Evolutionary conservation across 2,888 invertebrate species (phyloP), one percentile per base, ranked within the genome.

Genomic region (Chironomus riparius): DNA sequence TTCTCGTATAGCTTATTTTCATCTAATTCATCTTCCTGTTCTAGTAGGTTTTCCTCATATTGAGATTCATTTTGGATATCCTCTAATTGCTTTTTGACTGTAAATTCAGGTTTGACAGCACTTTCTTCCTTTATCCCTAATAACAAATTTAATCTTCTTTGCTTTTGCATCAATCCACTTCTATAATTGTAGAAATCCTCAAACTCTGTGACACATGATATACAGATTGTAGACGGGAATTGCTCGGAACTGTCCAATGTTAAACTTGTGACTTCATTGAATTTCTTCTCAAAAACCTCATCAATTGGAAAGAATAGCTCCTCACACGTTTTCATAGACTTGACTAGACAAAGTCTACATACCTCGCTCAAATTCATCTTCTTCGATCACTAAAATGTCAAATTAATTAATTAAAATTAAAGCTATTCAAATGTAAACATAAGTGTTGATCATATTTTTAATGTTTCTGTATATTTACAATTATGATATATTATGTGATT

Each of bases 231-330:
- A 2, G 24, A 7, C 15, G 72, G 72, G 12, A 38, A 72, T 18
- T 15, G 6, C 38, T 21, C 50, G 0, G n/a, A 15, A 6, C 48
- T 48, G 10, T 12, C 22, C 0, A 70, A 21, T 12, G 22, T 47
- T 12, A 61, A 18, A 28, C 38, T 38, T 47, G 72, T 72, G 1
- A 62, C 38, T 38, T 61, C 62, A 12, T 38, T 10, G 47, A 72
- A 72, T 21, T 72, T 72, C 12, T 18, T 38, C 21, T 72, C 72
- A 15, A 72, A 72, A 13, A 7, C 62, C 21, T 62, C 24, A 22
- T 72, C 72, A 4, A 72, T 72, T 18, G 72, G 72, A 21, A 72
- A 72, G 47, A 72, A 72, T 1, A 72, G 12, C 24, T 72, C 72
- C 6, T 71, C 71, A 4, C 24, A 13, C 4, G 50, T 62, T n/a